Percentiles rank a stretch among this genome's conserved stretches.
phyloP scores from a whole-genome alignment of 2,113 vertebrate genomes.

The Coregonus clupeaformis region DNA sequence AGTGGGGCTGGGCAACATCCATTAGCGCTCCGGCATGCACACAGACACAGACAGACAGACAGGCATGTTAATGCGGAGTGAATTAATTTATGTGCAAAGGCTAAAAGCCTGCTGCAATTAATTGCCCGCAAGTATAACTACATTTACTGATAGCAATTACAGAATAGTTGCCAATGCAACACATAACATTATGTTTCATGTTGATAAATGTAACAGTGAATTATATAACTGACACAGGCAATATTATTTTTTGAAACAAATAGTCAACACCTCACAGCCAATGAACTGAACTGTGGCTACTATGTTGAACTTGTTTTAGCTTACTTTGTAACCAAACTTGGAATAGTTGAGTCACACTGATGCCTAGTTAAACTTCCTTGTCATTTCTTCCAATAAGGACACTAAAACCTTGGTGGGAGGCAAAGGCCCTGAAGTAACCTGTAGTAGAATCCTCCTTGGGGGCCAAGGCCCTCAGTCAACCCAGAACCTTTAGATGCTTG shows the following conservation, averaged over 20 bases:
- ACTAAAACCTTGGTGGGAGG: too few relatives aligned
- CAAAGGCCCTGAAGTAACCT: too few relatives aligned
- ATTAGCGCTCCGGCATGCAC: neutral
- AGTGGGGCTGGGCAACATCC: neutral
- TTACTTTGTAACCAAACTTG: neutral
- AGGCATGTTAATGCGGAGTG: neutral
- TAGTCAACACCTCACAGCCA: neutral
- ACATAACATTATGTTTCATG: neutral
- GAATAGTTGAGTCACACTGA: slow-evolving; percentile 14
- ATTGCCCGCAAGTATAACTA: neutral
- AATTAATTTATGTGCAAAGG: too few relatives aligned
- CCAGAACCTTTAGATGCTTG: neutral
- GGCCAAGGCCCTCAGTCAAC: neutral
- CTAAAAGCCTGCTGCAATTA: neutral
- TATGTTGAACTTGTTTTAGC: neutral
- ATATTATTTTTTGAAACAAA: neutral
- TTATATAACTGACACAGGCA: too few relatives aligned
- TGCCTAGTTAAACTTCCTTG: too few relatives aligned
- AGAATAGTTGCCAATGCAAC: neutral
- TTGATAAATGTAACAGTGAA: neutral
- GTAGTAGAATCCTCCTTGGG: neutral
- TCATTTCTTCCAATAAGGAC: too few relatives aligned
- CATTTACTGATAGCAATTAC: neutral
- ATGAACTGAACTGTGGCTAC: neutral
- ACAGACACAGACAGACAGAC: neutral